A percentile compares a stretch with the other conserved stretches of the same genome.
Evolutionary conservation across 2,888 invertebrate species (phyloP).

Genomic region (Trissonchulus sp.): DNA sequence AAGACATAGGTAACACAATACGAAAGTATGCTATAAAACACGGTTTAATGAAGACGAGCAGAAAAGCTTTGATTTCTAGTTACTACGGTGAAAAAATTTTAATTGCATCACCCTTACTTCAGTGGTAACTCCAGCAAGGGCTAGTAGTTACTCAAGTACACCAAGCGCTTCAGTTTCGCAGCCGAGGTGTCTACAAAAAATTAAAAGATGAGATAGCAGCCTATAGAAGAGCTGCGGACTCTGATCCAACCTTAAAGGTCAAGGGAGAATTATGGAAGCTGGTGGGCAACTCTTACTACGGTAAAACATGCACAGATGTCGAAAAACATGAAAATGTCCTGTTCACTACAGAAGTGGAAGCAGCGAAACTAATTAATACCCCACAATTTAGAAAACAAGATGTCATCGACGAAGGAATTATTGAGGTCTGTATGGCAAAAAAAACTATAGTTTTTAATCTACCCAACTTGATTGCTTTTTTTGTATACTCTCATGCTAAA

Average conservation of each 20-base stretch:
- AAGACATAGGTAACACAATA: constrained; percentile 18
- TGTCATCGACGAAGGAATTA: background rate
- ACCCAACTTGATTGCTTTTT: background rate
- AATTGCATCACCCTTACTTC: constrained; percentile 8
- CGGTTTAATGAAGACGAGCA: background rate
- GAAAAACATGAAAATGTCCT: constrained; percentile 4
- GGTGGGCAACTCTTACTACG: constrained; percentile 11
- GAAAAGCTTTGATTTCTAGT: background rate
- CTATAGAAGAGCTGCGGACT: background rate
- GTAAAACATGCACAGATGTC: background rate
- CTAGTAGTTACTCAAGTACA: background rate
- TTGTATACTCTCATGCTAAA: background rate
- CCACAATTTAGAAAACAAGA: background rate
- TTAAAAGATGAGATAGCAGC: background rate
- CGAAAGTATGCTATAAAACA: background rate
- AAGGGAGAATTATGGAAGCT: constrained; percentile 14
- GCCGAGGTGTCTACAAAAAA: background rate
- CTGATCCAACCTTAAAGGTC: background rate
- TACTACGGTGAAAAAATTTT: constrained; percentile 21
- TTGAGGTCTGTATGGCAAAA: background rate
- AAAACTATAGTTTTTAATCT: background rate
- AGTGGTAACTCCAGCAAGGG: background rate
- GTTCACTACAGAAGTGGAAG: background rate
- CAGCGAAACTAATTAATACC: background rate
- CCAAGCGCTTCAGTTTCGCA: background rate